Evolutionary conservation across 1,140 invertebrate species (phyloP).

Genomic region (Cyrtorhinus lividipennis): DNA sequence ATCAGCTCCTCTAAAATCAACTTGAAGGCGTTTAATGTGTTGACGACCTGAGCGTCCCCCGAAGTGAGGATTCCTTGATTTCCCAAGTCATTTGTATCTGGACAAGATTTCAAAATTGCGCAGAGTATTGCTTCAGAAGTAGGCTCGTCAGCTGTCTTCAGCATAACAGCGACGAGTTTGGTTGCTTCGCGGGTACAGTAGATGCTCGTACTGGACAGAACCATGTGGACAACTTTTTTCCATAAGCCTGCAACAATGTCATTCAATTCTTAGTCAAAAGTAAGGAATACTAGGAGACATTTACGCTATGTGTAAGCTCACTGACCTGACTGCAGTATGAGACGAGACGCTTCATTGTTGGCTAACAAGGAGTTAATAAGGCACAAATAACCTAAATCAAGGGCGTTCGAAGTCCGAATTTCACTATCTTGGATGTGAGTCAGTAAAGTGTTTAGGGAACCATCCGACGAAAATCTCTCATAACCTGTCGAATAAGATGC

Average conservation of each 20-base stretch:
- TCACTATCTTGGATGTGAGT: neutral
- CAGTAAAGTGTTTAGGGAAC: neutral
- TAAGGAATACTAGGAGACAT: neutral
- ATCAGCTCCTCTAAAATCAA: too few species aligned
- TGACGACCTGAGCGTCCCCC: too few species aligned
- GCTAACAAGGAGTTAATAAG: neutral
- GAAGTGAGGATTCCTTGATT: too few species aligned
- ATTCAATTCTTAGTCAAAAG: neutral
- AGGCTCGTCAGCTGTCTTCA: neutral
- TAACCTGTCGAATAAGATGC: neutral
- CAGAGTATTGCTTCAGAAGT: neutral
- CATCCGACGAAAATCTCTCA: neutral
- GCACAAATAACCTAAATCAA: neutral
- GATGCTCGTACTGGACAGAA: neutral
- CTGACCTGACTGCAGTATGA: neutral
- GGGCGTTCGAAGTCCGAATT: neutral
- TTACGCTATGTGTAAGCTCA: neutral
- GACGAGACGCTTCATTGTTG: neutral
- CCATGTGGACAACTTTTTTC: neutral
- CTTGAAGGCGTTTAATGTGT: too few species aligned
- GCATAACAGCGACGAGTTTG: neutral
- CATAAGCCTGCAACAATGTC: neutral
- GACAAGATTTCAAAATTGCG: too few species aligned
- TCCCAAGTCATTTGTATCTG: too few species aligned
- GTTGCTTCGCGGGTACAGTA: neutral